Evolutionary conservation across 53 echinoderm and acorn worm genomes (phyloP).

Genomic region (Zoroaster sp.): DNA sequence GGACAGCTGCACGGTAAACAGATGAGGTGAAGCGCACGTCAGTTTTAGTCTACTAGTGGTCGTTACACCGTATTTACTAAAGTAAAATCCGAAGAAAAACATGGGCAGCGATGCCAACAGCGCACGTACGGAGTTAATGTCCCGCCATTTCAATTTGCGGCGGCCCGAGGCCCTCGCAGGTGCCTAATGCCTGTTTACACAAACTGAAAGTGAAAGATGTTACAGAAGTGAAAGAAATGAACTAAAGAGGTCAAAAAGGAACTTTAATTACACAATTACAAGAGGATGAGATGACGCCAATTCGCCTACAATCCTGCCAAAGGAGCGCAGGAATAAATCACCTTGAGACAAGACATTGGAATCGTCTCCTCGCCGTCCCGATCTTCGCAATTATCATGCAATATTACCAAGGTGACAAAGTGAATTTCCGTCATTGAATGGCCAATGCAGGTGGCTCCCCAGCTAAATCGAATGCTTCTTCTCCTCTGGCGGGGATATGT

Average conservation of each 20-base stretch:
- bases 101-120: background rate
- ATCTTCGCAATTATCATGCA: background rate
- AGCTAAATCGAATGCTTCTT: slow-evolving; percentile 5
- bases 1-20: background rate
- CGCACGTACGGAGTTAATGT: background rate
- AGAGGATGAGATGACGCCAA: slow-evolving; percentile 22
- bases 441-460: background rate
- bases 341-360: background rate
- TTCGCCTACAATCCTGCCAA: background rate
- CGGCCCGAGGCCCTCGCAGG: background rate
- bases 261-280: slow-evolving; percentile 20
- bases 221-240: background rate
- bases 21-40: background rate
- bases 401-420: slow-evolving; percentile 18
- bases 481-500: slow-evolving; percentile 18
- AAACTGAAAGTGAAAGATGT: background rate
- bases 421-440: slow-evolving; percentile 28
- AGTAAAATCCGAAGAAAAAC: background rate
- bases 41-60: background rate
- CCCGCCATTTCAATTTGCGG: slow-evolving; percentile 4
- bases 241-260: slow-evolving; percentile 5
- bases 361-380: background rate
- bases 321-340: background rate
- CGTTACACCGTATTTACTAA: background rate
- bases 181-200: background rate